These are phyloP conservation scores for Hypsopygia costalis DNA, from an alignment of 2,888 invertebrate species.

Conservation along the genomic window DNA sequence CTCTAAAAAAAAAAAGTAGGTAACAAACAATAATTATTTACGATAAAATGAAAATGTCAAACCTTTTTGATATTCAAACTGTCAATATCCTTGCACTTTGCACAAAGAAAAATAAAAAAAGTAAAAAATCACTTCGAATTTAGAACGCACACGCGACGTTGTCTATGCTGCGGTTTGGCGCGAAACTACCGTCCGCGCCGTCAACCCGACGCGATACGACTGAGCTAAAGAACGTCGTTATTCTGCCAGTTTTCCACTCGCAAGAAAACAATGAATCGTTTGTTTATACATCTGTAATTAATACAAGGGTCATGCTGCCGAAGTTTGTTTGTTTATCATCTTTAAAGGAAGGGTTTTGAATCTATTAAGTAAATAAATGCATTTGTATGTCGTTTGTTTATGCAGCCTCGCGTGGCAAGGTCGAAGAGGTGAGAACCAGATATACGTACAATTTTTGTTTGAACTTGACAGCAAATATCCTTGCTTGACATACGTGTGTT, in stretches of 20 bases:
- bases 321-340: conserved; percentile 11
- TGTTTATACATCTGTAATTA: conserved; percentile 37
- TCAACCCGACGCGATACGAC: conserved; percentile 53
- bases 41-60: conserved; percentile 32
- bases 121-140: conserved; percentile 45
- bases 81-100: conserved; percentile 58
- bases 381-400: conserved; percentile 22
- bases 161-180: conserved; percentile 15
- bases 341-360: conserved; percentile 12
- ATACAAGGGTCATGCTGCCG: conserved; percentile 20
- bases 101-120: conserved; percentile 46
- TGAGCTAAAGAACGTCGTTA: conserved; percentile 20
- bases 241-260: conserved; percentile 20
- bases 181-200: conserved; percentile 47
- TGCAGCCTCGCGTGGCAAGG: conserved; percentile 33
- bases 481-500: neutral
- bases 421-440: conserved; percentile 26
- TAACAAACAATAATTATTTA: too few species aligned
- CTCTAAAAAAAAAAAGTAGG: too few species aligned
- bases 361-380: conserved; percentile 9
- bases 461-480: neutral
- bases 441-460: conserved; percentile 1
- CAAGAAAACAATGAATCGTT: conserved; percentile 38
- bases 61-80: conserved; percentile 39
- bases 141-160: conserved; percentile 57